Conservation (phyloP, 2,888 invertebrate species). For the Acrobasis consociella region DNA sequence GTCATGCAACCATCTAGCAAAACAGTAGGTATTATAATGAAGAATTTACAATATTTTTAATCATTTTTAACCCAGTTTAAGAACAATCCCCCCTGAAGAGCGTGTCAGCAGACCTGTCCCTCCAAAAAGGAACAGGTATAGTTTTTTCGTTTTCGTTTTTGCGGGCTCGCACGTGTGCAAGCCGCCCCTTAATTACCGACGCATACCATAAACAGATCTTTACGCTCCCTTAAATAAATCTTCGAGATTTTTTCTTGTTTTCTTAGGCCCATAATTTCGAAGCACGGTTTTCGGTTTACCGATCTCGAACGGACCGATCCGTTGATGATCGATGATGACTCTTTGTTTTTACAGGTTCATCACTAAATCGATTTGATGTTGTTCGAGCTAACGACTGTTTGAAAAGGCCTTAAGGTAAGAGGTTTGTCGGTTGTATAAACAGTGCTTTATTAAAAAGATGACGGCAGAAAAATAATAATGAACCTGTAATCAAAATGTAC, state of each 20-base stretch:
- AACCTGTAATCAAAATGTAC: background rate
- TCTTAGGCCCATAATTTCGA: slow-evolving; percentile 75
- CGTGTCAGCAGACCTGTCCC: slow-evolving; percentile 80
- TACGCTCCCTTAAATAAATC: slow-evolving; percentile 83
- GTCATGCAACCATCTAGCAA: too few species aligned
- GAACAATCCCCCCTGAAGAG: slow-evolving; percentile 54
- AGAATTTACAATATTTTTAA: too few species aligned
- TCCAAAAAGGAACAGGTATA: slow-evolving; percentile 74
- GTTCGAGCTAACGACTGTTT: slow-evolving; percentile 28
- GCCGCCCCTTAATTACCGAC: slow-evolving; percentile 81
- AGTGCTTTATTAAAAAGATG: slow-evolving; percentile 7
- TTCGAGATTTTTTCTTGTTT: slow-evolving; percentile 73
- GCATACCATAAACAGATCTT: slow-evolving; percentile 84
- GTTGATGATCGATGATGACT: slow-evolving; percentile 70
- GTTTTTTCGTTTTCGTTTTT: slow-evolving; percentile 76
- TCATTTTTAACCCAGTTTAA: slow-evolving; percentile 50
- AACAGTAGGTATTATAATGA: too few species aligned
- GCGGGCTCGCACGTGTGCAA: slow-evolving; percentile 78
- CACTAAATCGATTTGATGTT: slow-evolving; percentile 57
- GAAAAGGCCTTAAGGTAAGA: slow-evolving; percentile 36
- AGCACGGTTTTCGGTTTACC: slow-evolving; percentile 72
- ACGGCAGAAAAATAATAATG: slow-evolving; percentile 3
- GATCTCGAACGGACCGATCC: slow-evolving; percentile 52
- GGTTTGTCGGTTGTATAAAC: slow-evolving; percentile 37
- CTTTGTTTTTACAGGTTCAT: slow-evolving; percentile 75